Percentiles rank a stretch among this genome's conserved stretches.
Conservation (phyloP, 2,888 invertebrate species). For the Megalurothrips usitatus region DNA sequence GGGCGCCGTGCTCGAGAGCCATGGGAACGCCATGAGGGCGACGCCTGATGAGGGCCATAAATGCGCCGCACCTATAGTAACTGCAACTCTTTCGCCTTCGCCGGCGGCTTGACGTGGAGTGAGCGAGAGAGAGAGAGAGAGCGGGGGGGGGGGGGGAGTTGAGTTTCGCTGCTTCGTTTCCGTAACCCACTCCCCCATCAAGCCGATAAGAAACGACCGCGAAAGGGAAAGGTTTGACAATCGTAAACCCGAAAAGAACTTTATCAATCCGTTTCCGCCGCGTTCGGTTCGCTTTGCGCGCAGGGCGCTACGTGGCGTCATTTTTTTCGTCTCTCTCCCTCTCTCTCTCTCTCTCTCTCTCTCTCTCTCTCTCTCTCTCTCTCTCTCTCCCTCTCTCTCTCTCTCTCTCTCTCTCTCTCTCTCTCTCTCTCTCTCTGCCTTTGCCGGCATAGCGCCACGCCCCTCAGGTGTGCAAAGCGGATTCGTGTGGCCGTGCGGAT, state of each 20-base stretch:
- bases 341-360: too few species aligned
- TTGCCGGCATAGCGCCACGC: neutral
- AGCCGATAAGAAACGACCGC: neutral
- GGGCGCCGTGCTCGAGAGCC: too few species aligned
- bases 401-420: too few species aligned
- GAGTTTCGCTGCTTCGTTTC: neutral
- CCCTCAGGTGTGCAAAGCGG: constrained; percentile 17
- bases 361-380: too few species aligned
- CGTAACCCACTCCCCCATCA: neutral
- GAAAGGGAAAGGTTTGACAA: neutral
- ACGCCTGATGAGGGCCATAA: neutral
- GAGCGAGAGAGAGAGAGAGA: constrained; percentile 9
- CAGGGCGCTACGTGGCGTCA: neutral
- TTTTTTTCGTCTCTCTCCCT: too few species aligned
- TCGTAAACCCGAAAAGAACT: neutral
- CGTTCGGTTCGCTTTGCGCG: neutral
- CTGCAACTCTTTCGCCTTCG: constrained; percentile 32
- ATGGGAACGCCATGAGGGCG: neutral
- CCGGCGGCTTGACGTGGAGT: constrained; percentile 32
- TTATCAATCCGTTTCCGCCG: constrained; percentile 1
- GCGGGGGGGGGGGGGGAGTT: neutral
- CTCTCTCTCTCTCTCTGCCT: too few species aligned
- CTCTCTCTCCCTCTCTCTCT: too few species aligned
- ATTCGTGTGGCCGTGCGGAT: neutral
- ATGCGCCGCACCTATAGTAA: constrained; percentile 13